Base-by-base conservation (phyloP, 2,888 invertebrate genomes). In the Scrobipalpa costella region DNA sequence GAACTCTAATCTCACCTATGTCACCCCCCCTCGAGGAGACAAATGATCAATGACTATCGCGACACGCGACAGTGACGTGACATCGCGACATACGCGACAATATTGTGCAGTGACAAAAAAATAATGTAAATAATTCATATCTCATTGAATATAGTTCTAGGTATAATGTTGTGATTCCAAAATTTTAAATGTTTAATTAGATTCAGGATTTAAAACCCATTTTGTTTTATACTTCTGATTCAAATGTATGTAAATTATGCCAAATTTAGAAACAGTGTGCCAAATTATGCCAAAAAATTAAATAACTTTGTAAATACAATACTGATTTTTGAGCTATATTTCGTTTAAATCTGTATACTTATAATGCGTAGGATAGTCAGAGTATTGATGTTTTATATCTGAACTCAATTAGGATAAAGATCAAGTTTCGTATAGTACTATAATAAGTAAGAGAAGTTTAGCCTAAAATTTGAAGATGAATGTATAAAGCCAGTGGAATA, bases 51-150 rank as follows among this genome's bases (percentile, higher is more conserved):
- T 55, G 50, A 21, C 50, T 50, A 21, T 19, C 50, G 21, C 55
- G 1, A 36, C 27, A 33, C 57, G 8, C 8, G 40, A 9, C 38
- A 44, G 58, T 58, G 58, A 57, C 21, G 15, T 19, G 21, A 34
- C n/a, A 17, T 8, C 17, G 34, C 15, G 15, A n/a, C n/a, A 7
- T 2, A 55, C 27, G 11, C 50, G 27, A 9, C 2, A 1, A 57
- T 36, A 44, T 34, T 7, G 19, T 17, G 34, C 60, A n/a, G 33
- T 55, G 61, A 33, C 55, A 57, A 13, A 17, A 15, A 19, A 58
- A 36, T 15, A n/a, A 27, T 77, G 77, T 77, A 77, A 71, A 77
- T 77, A 77, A 73, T 73, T 74, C 73, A 76, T 74, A 74, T 74
- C 72, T 71, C 67, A 71, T 68, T 71, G 59, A 9, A 49, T 19